A percentile compares a stretch with the other conserved stretches of the same genome.
These are phyloP conservation scores for Cynopterus brachyotis DNA, from an alignment of 2,113 vertebrate species.

Conservation along the genomic window DNA sequence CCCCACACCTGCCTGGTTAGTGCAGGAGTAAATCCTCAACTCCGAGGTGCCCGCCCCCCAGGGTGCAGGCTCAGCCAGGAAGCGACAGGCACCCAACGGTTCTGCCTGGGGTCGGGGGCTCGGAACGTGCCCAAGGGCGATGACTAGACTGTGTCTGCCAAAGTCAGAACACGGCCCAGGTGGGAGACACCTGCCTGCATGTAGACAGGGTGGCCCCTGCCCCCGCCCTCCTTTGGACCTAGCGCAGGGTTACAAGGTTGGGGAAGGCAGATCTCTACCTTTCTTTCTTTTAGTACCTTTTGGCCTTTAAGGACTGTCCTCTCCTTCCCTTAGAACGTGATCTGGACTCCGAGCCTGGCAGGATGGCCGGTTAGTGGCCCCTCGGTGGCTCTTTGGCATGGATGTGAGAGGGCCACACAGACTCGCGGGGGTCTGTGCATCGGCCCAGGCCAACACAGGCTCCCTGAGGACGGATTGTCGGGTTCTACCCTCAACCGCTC, in stretches of 20 bases:
- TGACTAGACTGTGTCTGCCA: neutral
- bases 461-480: neutral
- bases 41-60: neutral
- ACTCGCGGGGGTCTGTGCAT: neutral
- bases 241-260: neutral
- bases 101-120: neutral
- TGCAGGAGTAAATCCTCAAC: slow-evolving; percentile 48
- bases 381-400: neutral
- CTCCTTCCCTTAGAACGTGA: neutral
- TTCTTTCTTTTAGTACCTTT: neutral
- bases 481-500: neutral
- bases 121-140: neutral
- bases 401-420: neutral
- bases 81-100: neutral
- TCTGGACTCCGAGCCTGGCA: neutral
- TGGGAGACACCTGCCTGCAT: neutral
- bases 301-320: neutral
- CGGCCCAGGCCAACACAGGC: neutral
- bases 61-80: neutral
- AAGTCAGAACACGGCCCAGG: neutral
- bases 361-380: neutral
- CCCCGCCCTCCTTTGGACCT: neutral
- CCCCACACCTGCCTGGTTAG: slow-evolving; percentile 53
- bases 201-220: neutral
- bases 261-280: neutral